Conservation (phyloP, 2,113 vertebrate species). For the Plecotus auritus region DNA sequence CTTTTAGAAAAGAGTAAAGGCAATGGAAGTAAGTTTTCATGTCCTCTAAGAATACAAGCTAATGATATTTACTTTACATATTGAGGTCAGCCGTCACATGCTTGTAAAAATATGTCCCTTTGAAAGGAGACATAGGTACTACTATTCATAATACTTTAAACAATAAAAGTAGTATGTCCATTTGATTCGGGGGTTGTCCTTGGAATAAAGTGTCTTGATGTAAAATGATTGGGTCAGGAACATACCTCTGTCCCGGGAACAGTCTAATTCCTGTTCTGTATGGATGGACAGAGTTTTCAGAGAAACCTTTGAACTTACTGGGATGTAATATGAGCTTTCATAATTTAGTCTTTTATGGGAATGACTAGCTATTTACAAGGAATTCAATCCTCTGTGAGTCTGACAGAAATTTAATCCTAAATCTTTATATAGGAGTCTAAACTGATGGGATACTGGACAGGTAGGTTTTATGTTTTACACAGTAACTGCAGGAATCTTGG, state of each 20-base stretch:
- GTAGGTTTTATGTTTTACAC: slow-evolving; percentile 13
- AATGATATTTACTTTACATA: neutral
- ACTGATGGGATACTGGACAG: neutral
- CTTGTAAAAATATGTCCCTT: slow-evolving; percentile 17
- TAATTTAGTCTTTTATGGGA: neutral
- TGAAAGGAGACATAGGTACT: neutral
- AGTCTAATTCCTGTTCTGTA: neutral
- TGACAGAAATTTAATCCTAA: neutral
- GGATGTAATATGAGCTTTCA: neutral
- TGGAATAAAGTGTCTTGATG: neutral
- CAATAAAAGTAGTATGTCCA: too few species aligned
- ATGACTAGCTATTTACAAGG: neutral
- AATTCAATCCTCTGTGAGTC: neutral
- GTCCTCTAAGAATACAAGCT: neutral
- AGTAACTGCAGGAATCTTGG: slow-evolving; percentile 23
- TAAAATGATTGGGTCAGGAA: neutral
- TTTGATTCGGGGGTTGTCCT: neutral
- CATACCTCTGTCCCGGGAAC: neutral
- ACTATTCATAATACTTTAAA: too few species aligned
- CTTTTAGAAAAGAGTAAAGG: slow-evolving; percentile 12
- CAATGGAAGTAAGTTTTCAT: neutral
- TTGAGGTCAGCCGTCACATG: neutral
- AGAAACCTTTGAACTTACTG: neutral
- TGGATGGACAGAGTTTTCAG: neutral
- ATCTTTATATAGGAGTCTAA: neutral